Conservation (phyloP, 2,888 invertebrate genomes). For the Platycheirus albimanus region DNA sequence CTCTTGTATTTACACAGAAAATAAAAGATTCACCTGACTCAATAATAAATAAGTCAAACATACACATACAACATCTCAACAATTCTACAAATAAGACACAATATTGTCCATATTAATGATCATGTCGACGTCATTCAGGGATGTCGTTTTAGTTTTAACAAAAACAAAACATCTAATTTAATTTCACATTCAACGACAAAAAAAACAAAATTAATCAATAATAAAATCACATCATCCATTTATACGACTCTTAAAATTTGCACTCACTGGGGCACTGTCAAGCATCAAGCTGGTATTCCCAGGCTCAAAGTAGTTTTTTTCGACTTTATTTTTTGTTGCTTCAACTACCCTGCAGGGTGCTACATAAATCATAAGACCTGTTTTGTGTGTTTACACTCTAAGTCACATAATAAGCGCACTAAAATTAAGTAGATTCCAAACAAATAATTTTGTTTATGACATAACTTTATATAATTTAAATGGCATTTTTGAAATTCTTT, state of each 20-base stretch:
- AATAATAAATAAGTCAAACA: constrained; percentile 56
- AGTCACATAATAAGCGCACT: background rate
- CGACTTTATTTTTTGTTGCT: background rate
- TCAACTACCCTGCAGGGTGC: constrained; percentile 7
- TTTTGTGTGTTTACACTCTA: background rate
- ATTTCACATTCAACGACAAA: constrained; percentile 3
- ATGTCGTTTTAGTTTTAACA: constrained; percentile 21
- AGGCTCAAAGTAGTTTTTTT: background rate
- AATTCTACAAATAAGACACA: background rate
- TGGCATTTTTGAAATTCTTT: no score
- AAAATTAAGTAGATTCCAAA: no score
- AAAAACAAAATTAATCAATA: constrained; percentile 5
- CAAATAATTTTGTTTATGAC: no score
- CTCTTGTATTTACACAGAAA: constrained; percentile 29
- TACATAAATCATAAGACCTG: constrained; percentile 7
- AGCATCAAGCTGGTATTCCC: constrained; percentile 28
- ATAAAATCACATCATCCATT: constrained; percentile 10
- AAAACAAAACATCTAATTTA: background rate
- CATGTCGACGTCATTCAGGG: constrained; percentile 24
- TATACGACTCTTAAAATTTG: constrained; percentile 8
- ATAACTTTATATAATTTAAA: no score
- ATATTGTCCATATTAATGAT: constrained; percentile 14
- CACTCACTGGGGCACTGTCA: constrained; percentile 22
- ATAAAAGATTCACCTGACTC: constrained; percentile 49
- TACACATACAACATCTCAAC: no score